Conservation (phyloP, 2,888 invertebrate species). For the Andrena bicolor region DNA sequence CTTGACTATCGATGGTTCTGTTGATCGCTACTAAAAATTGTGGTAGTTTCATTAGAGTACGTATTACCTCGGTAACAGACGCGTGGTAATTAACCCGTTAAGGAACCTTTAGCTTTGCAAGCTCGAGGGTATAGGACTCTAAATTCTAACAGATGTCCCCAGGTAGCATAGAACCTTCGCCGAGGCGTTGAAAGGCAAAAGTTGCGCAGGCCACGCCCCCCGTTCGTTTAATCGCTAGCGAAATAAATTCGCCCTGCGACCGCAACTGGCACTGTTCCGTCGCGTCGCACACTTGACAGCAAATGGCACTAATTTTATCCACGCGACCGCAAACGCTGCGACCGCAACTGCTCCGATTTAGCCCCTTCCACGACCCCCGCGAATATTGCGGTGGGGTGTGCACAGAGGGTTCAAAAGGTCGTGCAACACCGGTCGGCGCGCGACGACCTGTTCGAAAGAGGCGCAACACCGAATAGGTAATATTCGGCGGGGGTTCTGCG, state of each 20-base stretch:
- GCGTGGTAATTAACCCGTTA: no score
- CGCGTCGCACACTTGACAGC: constrained; percentile 21
- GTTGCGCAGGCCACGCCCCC: background rate
- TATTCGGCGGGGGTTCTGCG: background rate
- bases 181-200: background rate
- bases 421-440: constrained; percentile 6
- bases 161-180: background rate
- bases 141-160: background rate
- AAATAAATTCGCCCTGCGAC: constrained; percentile 25
- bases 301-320: constrained; percentile 48
- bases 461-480: constrained; percentile 7
- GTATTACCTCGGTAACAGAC: background rate
- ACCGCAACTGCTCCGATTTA: constrained; percentile 38
- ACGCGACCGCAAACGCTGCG: constrained; percentile 28
- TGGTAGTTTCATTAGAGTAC: background rate
- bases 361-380: background rate
- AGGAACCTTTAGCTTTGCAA: no score
- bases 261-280: constrained; percentile 29
- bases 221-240: constrained; percentile 22
- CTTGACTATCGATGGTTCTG: constrained; percentile 8
- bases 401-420: constrained; percentile 4
- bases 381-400: background rate
- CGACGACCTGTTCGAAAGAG: constrained; percentile 12
- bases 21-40: background rate
- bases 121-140: no score